A percentile compares a stretch with the other conserved stretches of the same genome.
Evolutionary conservation across 1,140 invertebrate genomes (phyloP).

Genomic region (Drosophila erecta): DNA sequence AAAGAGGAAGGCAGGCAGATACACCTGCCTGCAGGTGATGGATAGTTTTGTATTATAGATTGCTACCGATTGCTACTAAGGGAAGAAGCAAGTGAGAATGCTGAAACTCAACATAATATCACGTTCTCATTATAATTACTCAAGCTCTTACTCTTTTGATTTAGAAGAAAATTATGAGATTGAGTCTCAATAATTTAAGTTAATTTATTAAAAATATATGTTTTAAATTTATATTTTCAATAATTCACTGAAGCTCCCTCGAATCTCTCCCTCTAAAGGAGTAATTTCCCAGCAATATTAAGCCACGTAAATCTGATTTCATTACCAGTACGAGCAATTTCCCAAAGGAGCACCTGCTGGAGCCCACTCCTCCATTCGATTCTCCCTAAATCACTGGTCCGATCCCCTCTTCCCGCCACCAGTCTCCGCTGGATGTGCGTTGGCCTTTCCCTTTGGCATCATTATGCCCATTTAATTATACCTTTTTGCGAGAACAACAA

Average conservation of each 20-base stretch:
- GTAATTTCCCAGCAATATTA: constrained; percentile 20
- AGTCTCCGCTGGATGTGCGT: constrained; percentile 3
- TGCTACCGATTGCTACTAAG: neutral
- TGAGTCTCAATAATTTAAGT: too few relatives aligned
- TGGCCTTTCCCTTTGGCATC: constrained; percentile 75
- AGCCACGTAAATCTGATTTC: constrained; percentile 40
- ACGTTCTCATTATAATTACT: too few relatives aligned
- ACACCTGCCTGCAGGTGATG: neutral
- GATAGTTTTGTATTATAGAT: constrained; percentile 11
- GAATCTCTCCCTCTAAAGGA: neutral
- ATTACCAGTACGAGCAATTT: constrained; percentile 37
- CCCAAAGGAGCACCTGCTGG: constrained; percentile 41
- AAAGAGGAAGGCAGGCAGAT: too few relatives aligned
- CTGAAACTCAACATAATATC: too few relatives aligned
- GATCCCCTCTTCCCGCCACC: neutral
- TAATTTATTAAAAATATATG: too few relatives aligned
- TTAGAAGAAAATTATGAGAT: too few relatives aligned
- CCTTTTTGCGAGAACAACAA: constrained; percentile 73
- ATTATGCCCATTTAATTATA: constrained; percentile 82
- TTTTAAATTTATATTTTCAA: neutral
- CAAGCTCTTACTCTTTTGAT: too few relatives aligned
- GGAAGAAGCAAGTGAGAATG: constrained; percentile 4
- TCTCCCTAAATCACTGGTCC: neutral
- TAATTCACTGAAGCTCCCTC: constrained; percentile 11
- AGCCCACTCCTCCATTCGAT: neutral